phyloP scores from a whole-genome alignment of 2,888 invertebrate species.

The Drosophila phalerata region DNA sequence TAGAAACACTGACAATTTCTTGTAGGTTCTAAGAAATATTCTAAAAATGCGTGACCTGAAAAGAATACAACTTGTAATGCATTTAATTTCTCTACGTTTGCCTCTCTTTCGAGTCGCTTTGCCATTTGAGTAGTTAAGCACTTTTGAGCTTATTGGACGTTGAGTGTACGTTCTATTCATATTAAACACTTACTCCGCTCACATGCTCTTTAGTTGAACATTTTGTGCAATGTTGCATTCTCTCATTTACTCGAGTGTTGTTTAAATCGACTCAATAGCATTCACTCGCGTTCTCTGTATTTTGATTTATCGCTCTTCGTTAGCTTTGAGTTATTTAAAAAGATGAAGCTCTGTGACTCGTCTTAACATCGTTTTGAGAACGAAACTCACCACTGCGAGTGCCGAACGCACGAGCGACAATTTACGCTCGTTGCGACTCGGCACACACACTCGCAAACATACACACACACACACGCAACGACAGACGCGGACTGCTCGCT shows the following conservation, averaged over 20 bases:
- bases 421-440: conserved; percentile 35
- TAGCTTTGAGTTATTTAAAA: neutral
- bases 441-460: conserved; percentile 26
- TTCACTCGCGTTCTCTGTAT: conserved; percentile 13
- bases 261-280: conserved; percentile 5
- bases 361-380: conserved; percentile 25
- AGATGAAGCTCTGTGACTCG: neutral
- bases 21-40: no score
- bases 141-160: neutral
- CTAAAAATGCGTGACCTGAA: no score
- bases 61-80: neutral
- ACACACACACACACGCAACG: conserved; percentile 60
- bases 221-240: conserved; percentile 1
- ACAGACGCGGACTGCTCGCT: conserved; percentile 44
- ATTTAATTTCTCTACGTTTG: neutral
- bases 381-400: conserved; percentile 44
- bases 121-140: neutral
- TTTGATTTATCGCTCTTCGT: conserved; percentile 11
- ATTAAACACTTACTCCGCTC: neutral
- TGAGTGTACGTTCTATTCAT: neutral
- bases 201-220: conserved; percentile 7
- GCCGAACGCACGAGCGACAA: conserved; percentile 34
- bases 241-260: conserved; percentile 9
- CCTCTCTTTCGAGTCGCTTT: neutral
- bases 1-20: no score